Conservation (phyloP, 2,797 vertebrate genomes). For the Gymnothorax javanicus region DNA sequence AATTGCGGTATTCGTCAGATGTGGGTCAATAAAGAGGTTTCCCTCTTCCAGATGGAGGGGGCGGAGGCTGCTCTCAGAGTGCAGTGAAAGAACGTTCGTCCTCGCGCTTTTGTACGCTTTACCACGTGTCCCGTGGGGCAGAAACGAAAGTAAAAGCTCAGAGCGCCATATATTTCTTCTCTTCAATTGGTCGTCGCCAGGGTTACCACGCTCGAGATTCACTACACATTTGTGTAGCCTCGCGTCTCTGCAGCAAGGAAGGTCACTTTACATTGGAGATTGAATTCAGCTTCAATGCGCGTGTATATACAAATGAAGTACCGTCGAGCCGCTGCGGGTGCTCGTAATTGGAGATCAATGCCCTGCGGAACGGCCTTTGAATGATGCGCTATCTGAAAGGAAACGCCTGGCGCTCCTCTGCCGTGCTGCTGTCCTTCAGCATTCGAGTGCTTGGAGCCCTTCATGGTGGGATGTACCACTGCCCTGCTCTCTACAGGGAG, state of each 20-base stretch:
- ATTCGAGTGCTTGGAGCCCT: not conserved
- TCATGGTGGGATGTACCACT: constrained; percentile 49
- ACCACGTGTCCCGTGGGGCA: constrained; percentile 51
- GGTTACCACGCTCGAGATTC: not conserved
- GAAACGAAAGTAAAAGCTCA: constrained; percentile 65
- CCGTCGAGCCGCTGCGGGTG: not conserved
- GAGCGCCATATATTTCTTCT: constrained; percentile 16
- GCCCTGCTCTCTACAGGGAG: constrained; percentile 33
- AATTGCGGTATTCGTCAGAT: constrained; percentile 56
- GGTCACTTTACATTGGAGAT: not conserved
- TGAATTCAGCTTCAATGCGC: not conserved
- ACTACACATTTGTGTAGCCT: not conserved
- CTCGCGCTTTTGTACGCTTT: constrained; percentile 64
- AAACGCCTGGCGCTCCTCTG: not conserved
- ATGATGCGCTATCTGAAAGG: not conserved
- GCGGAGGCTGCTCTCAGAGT: constrained; percentile 50
- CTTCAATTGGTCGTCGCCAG: not conserved
- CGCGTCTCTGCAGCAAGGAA: not conserved
- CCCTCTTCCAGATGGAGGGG: constrained; percentile 29
- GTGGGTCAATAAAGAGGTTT: constrained; percentile 59
- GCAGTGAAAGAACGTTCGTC: constrained; percentile 43
- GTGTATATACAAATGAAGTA: no score
- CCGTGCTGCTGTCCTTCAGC: not conserved
- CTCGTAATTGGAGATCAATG: not conserved
- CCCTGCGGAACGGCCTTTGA: not conserved